Base-by-base conservation (phyloP, 1,140 invertebrate genomes). In the Yoshiicerus persimilis region DNA sequence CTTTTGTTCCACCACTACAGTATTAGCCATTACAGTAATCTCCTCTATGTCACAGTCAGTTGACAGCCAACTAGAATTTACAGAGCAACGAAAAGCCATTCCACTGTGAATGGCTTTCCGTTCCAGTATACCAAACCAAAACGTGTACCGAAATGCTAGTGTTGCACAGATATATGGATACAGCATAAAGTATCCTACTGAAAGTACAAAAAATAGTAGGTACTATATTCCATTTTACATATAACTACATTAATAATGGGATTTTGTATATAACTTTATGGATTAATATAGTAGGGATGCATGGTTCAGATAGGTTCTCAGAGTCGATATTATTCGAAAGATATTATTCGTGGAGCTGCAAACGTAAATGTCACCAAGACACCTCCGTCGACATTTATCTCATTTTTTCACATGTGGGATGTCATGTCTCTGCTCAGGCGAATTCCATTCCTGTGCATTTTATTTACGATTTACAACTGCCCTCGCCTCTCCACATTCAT, bases 391-490 rank as follows among this genome's bases (percentile, higher is more conserved):
- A 84, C 83, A 84, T 84, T 84, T 84, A 84, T 84, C 83, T 84
- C 83, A 80, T 80, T 84, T 41, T 84, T 41, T 47, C 38, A 84
- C 83, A 41, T 84, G 83, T 84, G 83, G 83, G 39, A 47, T 84
- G 83, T 84, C 83, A 56, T 47, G 38, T 84, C 32, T 20, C 23
- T 34, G 34, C 30, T 36, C 27, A 77, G 34, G 32, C 75, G 47
- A 56, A 84, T 84, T 84, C 83, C 83, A 47, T n/a, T 84, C 83
- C 83, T 84, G 10, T 47, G 38, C 41, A 38, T 84, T 84, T 84
- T 84, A 84, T 84, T 84, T 84, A 84, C 83, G 83, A 84, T 84
- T 84, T 84, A 84, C 83, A 84, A 84, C 83, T 84, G 83, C 41
- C 75, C 41, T 84, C 39, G 83, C 41, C 83, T 84, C 38, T 84